Base-by-base conservation (phyloP, 2,797 vertebrate genomes). In the Clamator glandarius region DNA sequence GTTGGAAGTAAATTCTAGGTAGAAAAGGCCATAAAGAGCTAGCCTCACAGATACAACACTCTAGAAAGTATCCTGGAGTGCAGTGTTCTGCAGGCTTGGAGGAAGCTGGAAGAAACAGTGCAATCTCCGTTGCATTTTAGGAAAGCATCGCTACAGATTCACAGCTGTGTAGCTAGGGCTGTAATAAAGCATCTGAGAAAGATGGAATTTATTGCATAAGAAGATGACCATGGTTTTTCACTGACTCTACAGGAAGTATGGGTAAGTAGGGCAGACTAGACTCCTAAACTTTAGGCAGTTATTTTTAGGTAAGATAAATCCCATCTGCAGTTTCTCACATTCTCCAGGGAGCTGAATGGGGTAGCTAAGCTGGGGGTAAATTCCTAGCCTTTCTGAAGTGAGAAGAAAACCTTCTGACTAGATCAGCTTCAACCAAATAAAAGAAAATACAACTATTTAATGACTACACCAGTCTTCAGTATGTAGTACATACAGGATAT, bases 291-390 rank as follows among this genome's bases (percentile, higher is more conserved):
- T 77, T n/a, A 68, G 57, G 68, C 50, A 72, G 57, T 41, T 94
- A 7, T 58, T 80, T 87, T 77, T 89, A 50, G 50, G 79, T 18
- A 77, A 89, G 28, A 75, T 51, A 96, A 89, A 92, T 83, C 73
- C 75, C 50, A 64, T 81, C 46, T 64, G 79, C 64, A 66, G 41
- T 85, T 92, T 85, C 54, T 95, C 50, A 77, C 46, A 85, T 93
- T 81, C 89, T 80, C 16, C 57, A 58, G 26, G 54, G 61, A 87
- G 26, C 44, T 83, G 72, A 80, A 29, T 12, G 50, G 80, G 19
- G 33, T 51, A 89, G 36, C 72, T 93, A 64, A 87, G 15, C 36
- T 54, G 52, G 12, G 41, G 24, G 15, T 57, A 85, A 93, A 67
- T 36, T 82, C 35, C 51, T 2, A 61, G 57, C 6, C 26, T 44